phyloP scores from a whole-genome alignment of 2,888 invertebrate species.

The Xestia rhomboidea region DNA sequence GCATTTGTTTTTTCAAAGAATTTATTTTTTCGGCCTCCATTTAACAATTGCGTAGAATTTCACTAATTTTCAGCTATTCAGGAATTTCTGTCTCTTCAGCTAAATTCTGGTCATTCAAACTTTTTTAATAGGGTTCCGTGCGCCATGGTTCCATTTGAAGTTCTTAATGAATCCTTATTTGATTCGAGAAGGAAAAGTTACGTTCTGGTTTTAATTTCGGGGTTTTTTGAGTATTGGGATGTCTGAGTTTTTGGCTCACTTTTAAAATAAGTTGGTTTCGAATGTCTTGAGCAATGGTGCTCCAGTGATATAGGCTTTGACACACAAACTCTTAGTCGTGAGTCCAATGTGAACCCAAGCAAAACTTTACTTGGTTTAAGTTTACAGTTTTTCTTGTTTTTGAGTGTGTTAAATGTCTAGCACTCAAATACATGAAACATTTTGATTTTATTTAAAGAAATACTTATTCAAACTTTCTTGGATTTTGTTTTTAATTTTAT shows the following conservation, averaged over 20 bases:
- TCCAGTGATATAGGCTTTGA: background rate
- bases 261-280: background rate
- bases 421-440: too few species aligned
- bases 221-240: background rate
- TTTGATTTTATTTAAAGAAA: too few species aligned
- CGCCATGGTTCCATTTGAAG: conserved; percentile 26
- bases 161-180: conserved; percentile 11
- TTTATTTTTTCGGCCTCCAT: conserved; percentile 3
- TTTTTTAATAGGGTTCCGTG: conserved; percentile 49
- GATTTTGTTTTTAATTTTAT: too few species aligned
- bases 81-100: conserved; percentile 28
- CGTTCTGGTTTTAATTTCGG: conserved; percentile 3
- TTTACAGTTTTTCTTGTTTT: too few species aligned
- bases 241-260: background rate
- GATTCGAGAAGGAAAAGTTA: conserved; percentile 9
- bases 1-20: conserved; percentile 19
- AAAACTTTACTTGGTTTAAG: background rate
- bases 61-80: conserved; percentile 56
- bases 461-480: too few species aligned
- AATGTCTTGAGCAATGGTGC: background rate
- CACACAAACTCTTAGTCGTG: background rate
- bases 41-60: conserved; percentile 20
- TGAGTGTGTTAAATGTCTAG: too few species aligned
- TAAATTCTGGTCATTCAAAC: conserved; percentile 32
- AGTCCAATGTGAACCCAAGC: too few species aligned